Evolutionary conservation across 2,113 vertebrate species (phyloP).

Genomic region (Anser cygnoides): DNA sequence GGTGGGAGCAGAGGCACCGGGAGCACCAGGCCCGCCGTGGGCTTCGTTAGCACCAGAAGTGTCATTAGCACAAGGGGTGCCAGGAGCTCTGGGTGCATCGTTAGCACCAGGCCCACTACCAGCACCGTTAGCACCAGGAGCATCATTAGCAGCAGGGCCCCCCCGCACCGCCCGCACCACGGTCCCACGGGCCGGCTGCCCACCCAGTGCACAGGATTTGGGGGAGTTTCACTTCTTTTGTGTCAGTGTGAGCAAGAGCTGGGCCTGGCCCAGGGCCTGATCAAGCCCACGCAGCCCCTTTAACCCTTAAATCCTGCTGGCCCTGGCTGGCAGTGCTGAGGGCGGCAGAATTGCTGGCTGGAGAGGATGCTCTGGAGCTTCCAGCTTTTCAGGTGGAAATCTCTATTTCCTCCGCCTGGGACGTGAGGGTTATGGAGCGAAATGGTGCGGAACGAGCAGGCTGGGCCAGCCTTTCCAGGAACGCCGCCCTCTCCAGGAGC

Average conservation of each 20-base stretch:
- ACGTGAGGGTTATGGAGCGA: background rate
- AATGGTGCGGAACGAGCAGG: fast-evolving
- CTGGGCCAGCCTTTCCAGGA: background rate
- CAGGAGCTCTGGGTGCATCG: too few relatives aligned
- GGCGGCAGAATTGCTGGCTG: slow-evolving; percentile 46
- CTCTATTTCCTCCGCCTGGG: background rate
- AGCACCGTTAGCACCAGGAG: too few relatives aligned
- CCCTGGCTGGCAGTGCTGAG: slow-evolving; percentile 55
- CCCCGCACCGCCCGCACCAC: too few relatives aligned
- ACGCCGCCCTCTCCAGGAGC: background rate
- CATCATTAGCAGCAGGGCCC: background rate
- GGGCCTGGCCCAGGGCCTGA: background rate
- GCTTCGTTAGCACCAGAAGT: background rate
- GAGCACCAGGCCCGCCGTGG: background rate
- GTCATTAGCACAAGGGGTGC: background rate
- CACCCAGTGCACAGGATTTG: background rate
- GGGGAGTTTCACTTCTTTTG: too few relatives aligned
- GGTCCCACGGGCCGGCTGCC: background rate
- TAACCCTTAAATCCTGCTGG: too few relatives aligned
- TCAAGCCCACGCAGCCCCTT: background rate
- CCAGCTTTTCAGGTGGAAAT: background rate
- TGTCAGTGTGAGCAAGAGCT: background rate
- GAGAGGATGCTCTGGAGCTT: background rate
- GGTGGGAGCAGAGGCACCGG: background rate
- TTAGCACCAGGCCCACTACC: background rate